A percentile compares a stretch with the other conserved stretches of the same genome.
Conservation (phyloP, 2,888 invertebrate species). For the Aleiodes testaceus region DNA sequence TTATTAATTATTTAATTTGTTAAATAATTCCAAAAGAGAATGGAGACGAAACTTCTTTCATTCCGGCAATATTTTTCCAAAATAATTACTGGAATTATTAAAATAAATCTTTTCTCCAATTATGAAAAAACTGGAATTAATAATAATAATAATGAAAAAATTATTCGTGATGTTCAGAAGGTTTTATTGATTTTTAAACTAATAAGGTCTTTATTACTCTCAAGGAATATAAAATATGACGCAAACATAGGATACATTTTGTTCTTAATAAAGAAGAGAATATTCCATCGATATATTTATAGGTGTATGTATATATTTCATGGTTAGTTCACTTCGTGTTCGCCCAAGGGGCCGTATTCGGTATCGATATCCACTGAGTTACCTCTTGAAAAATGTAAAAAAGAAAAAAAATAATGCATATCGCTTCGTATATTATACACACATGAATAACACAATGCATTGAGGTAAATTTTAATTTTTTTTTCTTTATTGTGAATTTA, state of each 20-base stretch:
- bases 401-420: not conserved
- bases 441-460: not conserved
- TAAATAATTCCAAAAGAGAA: not conserved
- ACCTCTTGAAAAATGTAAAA: slow-evolving; percentile 7
- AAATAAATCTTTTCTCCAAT: too few relatives aligned
- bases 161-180: too few relatives aligned
- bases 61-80: too few relatives aligned
- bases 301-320: slow-evolving; percentile 29
- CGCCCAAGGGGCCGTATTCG: slow-evolving; percentile 10
- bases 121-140: too few relatives aligned
- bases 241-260: slow-evolving; percentile 16
- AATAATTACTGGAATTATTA: too few relatives aligned
- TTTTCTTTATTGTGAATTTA: too few relatives aligned
- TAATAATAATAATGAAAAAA: too few relatives aligned
- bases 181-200: too few relatives aligned
- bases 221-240: not conserved
- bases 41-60: too few relatives aligned
- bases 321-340: slow-evolving; percentile 9
- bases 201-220: too few relatives aligned
- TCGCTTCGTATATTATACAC: slow-evolving; percentile 4
- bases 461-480: not conserved
- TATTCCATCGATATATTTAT: slow-evolving; percentile 36
- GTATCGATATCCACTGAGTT: slow-evolving; percentile 24
- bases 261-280: not conserved
- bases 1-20: not conserved